Evolutionary conservation across 2,888 invertebrate genomes (phyloP), one percentile per base, ranked within the genome.

Genomic region (Epiblema foenella): DNA sequence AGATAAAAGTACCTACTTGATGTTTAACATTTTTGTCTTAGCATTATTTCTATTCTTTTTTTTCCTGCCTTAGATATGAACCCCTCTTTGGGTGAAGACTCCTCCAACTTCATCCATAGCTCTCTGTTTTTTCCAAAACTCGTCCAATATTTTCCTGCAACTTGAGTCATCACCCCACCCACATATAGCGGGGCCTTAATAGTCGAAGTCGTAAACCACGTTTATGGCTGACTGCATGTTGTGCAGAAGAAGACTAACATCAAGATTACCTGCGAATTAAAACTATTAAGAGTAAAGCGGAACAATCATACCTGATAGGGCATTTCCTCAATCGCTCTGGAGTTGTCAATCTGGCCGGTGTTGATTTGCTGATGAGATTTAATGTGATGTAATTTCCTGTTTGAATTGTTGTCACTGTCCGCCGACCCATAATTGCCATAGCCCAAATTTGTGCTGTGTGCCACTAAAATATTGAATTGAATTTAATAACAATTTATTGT

Each of bases 361-460:
- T 87, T 94, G 39, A 90, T 92, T 86, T 87, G 95, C 87, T 84
- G 95, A 87, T 85, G 94, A 78, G 88, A 91, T 81, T 93, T 86
- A 82, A 94, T 84, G 77, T 93, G 85, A 81, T 91, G 90, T 77
- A 93, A 82, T 80, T 93, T 94, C 79, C 85, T 88, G 81, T 77
- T 92, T 33, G 82, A 86, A 75, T 85, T 88, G 69, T 81, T 83
- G 68, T 92, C 92, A 74, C 78, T 86, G 59, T 92, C 94, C 29
- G 90, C 78, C 2, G 91, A 80, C 24, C 93, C 93, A 79, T 95
- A 95, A 73, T 93, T 91, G 76, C 95, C 95, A 74, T 94, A 94
- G 74, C 95, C 95, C 81, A 95, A 91, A 70, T 91, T 94, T 73
- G 94, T 93, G 51, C 94, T 93, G 75, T 95, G 94, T 54, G 94